Evolutionary conservation across 2,888 invertebrate genomes (phyloP).

Genomic region (Tetragonula carbonaria): DNA sequence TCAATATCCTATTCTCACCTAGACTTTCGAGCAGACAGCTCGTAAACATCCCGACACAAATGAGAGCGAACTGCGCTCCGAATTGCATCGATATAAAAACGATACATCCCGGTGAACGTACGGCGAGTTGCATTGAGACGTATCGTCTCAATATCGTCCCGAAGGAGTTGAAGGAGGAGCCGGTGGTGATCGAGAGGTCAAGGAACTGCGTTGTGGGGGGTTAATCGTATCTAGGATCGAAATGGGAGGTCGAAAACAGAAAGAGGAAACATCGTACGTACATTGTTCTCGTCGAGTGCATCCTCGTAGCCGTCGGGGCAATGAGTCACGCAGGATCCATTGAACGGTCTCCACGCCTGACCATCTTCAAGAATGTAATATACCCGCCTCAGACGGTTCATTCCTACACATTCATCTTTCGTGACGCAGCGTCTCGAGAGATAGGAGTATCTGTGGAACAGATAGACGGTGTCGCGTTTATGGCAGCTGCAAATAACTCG

Average conservation of each 20-base stretch:
- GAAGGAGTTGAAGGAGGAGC: too few relatives aligned
- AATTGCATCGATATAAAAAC: too few relatives aligned
- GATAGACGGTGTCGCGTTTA: slow-evolving; percentile 16
- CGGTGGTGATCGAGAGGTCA: too few relatives aligned
- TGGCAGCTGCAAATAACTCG: not conserved
- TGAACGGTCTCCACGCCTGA: slow-evolving; percentile 86
- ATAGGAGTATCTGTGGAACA: slow-evolving; percentile 84
- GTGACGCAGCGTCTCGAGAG: slow-evolving; percentile 89
- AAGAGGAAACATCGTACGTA: slow-evolving; percentile 53
- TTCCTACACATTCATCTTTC: slow-evolving; percentile 87
- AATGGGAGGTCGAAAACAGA: not conserved
- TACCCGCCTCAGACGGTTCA: slow-evolving; percentile 68
- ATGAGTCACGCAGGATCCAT: slow-evolving; percentile 87
- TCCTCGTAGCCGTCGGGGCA: slow-evolving; percentile 87
- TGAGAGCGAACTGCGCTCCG: too few relatives aligned
- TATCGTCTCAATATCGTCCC: too few relatives aligned
- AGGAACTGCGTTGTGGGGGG: too few relatives aligned
- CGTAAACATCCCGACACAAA: too few relatives aligned
- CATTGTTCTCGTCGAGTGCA: slow-evolving; percentile 72
- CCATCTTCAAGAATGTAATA: slow-evolving; percentile 71
- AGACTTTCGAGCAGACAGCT: too few relatives aligned
- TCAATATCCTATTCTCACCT: too few relatives aligned
- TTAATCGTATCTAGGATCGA: not conserved
- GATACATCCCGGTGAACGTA: too few relatives aligned
- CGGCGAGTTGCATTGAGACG: too few relatives aligned